Evolutionary conservation across 1,140 invertebrate species (phyloP).

Genomic region (Subanguina moxae): DNA sequence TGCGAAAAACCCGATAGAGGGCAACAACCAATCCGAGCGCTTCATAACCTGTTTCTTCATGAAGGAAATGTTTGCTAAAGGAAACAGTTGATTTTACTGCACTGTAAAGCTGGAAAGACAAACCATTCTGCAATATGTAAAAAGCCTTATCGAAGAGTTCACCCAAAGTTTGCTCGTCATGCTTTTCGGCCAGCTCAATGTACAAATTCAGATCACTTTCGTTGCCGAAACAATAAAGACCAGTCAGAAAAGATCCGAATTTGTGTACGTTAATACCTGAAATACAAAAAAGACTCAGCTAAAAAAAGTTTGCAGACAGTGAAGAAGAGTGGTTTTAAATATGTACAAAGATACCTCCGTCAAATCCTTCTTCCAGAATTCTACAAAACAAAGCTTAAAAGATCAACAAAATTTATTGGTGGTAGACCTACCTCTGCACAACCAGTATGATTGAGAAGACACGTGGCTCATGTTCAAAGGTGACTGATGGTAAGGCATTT

Average conservation of each 20-base stretch:
- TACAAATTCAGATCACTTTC: background rate
- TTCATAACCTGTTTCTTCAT: background rate
- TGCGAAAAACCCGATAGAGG: background rate
- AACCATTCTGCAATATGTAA: background rate
- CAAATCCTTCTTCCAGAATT: background rate
- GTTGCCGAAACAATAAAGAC: background rate
- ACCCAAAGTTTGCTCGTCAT: background rate
- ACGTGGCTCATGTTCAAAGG: too few species aligned
- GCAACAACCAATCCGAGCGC: background rate
- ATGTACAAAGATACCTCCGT: background rate
- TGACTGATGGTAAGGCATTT: too few species aligned
- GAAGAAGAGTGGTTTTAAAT: background rate
- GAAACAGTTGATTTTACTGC: background rate
- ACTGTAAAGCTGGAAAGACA: background rate
- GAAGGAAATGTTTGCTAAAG: background rate
- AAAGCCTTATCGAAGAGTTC: background rate
- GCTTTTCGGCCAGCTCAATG: background rate
- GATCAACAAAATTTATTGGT: too few species aligned
- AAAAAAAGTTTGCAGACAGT: too few species aligned
- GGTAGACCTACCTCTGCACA: too few species aligned
- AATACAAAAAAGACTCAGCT: background rate
- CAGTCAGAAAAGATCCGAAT: background rate
- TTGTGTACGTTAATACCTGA: background rate
- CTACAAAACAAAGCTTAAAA: background rate
- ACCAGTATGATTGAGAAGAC: too few species aligned